Evolutionary conservation across 2,797 vertebrate species (phyloP).

Genomic region (Poecilia gillii): DNA sequence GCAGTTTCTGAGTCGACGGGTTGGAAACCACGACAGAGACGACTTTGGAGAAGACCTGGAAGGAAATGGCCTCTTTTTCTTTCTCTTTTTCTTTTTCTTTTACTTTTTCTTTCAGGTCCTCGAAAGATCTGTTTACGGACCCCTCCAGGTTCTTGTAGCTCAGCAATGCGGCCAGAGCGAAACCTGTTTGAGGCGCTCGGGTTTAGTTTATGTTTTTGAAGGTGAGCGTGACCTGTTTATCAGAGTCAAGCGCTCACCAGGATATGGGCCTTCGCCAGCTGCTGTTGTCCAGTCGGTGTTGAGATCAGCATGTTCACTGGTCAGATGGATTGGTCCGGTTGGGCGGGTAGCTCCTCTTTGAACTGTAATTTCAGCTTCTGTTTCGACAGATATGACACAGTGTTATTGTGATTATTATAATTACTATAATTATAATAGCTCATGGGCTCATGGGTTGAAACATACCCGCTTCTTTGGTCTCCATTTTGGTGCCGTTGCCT

Average conservation of each 20-base stretch:
- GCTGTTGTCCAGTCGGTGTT: constrained; percentile 77
- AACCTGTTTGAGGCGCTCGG: constrained; percentile 50
- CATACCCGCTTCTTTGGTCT: constrained; percentile 61
- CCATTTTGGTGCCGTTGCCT: constrained; percentile 38
- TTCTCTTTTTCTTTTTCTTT: background rate
- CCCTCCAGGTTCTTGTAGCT: constrained; percentile 69
- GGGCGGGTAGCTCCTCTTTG: constrained; percentile 58
- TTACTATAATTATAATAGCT: too few relatives aligned
- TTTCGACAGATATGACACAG: constrained; percentile 6
- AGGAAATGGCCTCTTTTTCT: constrained; percentile 19
- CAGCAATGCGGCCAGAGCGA: constrained; percentile 67
- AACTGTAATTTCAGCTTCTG: constrained; percentile 71
- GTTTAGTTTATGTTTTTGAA: background rate
- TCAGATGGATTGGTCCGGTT: constrained; percentile 67
- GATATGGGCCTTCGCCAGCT: constrained; percentile 60
- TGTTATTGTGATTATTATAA: background rate
- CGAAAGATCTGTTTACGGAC: constrained; percentile 55
- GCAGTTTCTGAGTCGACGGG: constrained; percentile 65
- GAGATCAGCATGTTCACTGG: constrained; percentile 57
- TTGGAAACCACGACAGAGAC: constrained; percentile 77
- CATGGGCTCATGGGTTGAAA: background rate
- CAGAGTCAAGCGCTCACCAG: constrained; percentile 59
- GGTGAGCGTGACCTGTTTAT: background rate
- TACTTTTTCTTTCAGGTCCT: constrained; percentile 25
- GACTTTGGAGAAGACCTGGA: constrained; percentile 60